These are phyloP conservation scores for Aethes cnicana DNA, from an alignment of 2,888 invertebrate genomes.

Conservation along the genomic window DNA sequence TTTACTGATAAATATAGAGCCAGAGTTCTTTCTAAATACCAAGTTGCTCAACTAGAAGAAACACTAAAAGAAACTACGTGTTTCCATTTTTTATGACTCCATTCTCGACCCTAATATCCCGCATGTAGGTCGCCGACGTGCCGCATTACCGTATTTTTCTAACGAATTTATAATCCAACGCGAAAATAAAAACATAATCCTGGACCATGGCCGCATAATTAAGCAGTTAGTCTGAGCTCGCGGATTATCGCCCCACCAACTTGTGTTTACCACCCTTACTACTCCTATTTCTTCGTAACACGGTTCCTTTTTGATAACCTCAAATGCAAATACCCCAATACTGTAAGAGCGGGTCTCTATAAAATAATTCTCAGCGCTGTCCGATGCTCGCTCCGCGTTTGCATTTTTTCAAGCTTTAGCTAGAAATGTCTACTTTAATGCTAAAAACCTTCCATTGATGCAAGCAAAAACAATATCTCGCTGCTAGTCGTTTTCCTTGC, in stretches of 20 bases:
- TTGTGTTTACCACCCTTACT: neutral
- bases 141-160: constrained; percentile 27
- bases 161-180: constrained; percentile 28
- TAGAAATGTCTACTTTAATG: constrained; percentile 15
- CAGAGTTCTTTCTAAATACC: too few relatives aligned
- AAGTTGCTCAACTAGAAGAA: too few relatives aligned
- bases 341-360: constrained; percentile 18
- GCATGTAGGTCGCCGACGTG: too few relatives aligned
- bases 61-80: too few relatives aligned
- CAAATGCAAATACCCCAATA: neutral
- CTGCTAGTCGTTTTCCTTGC: too few relatives aligned
- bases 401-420: constrained; percentile 7
- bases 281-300: neutral
- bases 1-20: too few relatives aligned
- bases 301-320: neutral
- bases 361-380: constrained; percentile 28
- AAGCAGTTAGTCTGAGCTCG: constrained; percentile 20
- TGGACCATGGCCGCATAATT: constrained; percentile 25
- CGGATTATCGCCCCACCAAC: neutral
- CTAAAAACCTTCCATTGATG: neutral
- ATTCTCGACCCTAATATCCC: too few relatives aligned
- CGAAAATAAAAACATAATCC: constrained; percentile 30
- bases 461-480: too few relatives aligned
- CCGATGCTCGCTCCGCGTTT: constrained; percentile 22
- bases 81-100: too few relatives aligned